Evolutionary conservation across 92 coral and sea anemone species (phyloP), one percentile per base, ranked within the genome.

Genomic region (Zoanthus sociatus): DNA sequence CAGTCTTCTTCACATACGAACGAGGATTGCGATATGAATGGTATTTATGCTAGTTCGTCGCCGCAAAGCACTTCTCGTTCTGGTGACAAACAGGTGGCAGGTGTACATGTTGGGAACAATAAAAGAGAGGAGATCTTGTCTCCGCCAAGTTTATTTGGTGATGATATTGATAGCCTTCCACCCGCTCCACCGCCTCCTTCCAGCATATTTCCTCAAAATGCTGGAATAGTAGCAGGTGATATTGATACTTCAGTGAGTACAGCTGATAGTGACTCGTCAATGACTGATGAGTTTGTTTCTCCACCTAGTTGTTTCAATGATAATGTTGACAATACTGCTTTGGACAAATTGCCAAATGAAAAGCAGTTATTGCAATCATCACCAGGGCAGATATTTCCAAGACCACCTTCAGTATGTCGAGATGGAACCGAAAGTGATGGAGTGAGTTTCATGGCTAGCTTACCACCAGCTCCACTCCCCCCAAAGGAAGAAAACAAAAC

Each of bases 121-220:
- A 4, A 20, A 9, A 86, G 54, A 26, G 91, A 71, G 51, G 46
- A 61, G 6, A 60, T 92, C 61, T 61, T 92, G 47, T 82, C 93
- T 46, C 98, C 98, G 9, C 96, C 98, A 46, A 95, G 93, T 68
- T 78, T 95, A 53, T 95, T 95, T 88, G 93, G 90, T 71, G 94
- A 95, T 54, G 93, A 91, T 31, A 54, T 53, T 1, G 92, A 91
- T 51, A 91, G 94, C 63, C 89, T 91, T 46, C 83, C 96, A 1
- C 94, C 98, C 13, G 94, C 94, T 42, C 98, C 95, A 11, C 98
- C 98, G 16, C 95, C 98, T 58, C 95, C 98, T 7, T 32, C 48
- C 13, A 55, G 71, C 61, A 51, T 82, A 47, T 13, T 78, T 17
- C 18, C 61, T 72, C 15, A 37, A 37, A 16, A 42, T 2, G 32